Conservation (phyloP, 2,113 vertebrate genomes). For the Pholis gunnellus region DNA sequence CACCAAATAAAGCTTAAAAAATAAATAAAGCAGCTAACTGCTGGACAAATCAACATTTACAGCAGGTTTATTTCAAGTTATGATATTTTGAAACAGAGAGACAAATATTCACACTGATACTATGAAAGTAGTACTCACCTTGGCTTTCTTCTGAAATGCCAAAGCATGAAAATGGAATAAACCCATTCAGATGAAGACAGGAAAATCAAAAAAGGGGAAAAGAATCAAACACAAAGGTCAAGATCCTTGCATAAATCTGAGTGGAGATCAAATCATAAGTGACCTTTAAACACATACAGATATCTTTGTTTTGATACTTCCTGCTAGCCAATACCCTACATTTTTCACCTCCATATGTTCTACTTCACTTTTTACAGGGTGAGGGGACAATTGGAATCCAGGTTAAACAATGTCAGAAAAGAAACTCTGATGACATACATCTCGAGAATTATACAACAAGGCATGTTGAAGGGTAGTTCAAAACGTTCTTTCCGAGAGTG, state of each 20-base stretch:
- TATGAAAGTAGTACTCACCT: constrained; percentile 75
- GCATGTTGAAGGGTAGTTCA: too few species aligned
- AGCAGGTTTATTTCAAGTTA: neutral
- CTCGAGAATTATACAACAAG: too few species aligned
- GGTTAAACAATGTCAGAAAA: too few species aligned
- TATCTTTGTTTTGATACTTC: neutral
- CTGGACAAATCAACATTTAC: too few species aligned
- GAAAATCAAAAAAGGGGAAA: neutral
- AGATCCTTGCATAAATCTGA: neutral
- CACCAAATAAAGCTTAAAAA: too few species aligned
- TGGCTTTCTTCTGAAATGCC: constrained; percentile 72
- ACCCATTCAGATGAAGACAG: neutral
- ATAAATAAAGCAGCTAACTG: too few species aligned
- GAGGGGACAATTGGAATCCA: too few species aligned
- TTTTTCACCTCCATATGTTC: too few species aligned
- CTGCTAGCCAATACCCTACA: neutral
- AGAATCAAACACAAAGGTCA: neutral
- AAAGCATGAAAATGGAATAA: neutral
- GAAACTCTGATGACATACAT: too few species aligned
- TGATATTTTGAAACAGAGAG: neutral
- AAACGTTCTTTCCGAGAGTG: too few species aligned
- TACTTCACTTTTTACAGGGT: too few species aligned
- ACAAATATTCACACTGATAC: too few species aligned
- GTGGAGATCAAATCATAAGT: neutral
- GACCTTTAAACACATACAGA: neutral